These are phyloP conservation scores for Xylota segnis DNA, from an alignment of 2,888 invertebrate species.

Conservation along the genomic window DNA sequence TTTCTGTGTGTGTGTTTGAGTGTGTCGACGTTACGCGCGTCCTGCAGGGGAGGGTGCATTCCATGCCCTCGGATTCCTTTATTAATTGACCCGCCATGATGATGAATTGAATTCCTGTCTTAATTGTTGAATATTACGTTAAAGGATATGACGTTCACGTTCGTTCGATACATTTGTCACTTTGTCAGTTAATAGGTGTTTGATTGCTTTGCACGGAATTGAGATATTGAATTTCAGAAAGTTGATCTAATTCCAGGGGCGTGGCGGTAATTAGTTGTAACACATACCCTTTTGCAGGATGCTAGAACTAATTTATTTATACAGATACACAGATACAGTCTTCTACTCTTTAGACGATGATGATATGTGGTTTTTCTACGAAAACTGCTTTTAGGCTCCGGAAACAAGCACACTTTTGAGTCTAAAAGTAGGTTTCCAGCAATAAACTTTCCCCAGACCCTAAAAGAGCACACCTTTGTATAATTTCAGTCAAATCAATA, in stretches of 20 bases:
- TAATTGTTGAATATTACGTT: slow-evolving; percentile 71
- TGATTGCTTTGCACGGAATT: slow-evolving; percentile 44
- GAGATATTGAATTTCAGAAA: slow-evolving; percentile 48
- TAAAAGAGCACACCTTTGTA: no score
- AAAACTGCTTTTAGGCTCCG: no score
- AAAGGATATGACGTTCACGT: slow-evolving; percentile 41
- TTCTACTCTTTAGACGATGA: no score
- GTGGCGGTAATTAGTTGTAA: slow-evolving; percentile 36
- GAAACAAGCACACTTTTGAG: no score
- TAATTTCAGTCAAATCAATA: no score
- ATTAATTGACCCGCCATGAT: slow-evolving; percentile 73
- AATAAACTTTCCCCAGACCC: no score
- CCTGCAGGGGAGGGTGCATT: slow-evolving; percentile 45
- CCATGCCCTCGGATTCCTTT: slow-evolving; percentile 63
- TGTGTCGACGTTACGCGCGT: slow-evolving; percentile 6
- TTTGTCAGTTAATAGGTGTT: slow-evolving; percentile 52
- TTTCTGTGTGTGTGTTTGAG: neutral
- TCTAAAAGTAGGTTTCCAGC: no score
- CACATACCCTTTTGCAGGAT: neutral
- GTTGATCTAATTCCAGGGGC: slow-evolving; percentile 9
- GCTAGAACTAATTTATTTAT: no score
- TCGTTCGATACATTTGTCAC: slow-evolving; percentile 53
- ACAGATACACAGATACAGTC: no score
- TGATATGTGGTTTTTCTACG: no score
- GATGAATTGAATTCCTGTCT: slow-evolving; percentile 72